These are phyloP conservation scores for Eristalis tenax DNA, from an alignment of 2,888 invertebrate genomes.

Conservation along the genomic window DNA sequence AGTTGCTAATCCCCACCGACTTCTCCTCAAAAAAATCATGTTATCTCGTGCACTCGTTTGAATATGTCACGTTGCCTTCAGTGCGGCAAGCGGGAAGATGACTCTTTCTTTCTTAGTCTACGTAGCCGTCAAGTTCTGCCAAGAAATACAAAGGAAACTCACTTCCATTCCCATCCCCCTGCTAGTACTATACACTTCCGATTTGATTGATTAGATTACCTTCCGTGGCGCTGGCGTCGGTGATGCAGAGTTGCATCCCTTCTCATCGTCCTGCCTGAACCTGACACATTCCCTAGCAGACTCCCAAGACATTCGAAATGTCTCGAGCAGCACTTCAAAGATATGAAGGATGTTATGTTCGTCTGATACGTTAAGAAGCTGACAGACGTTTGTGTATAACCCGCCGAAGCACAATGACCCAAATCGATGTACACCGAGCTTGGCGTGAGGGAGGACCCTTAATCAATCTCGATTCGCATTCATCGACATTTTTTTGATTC, in stretches of 20 bases:
- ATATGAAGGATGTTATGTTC: neutral
- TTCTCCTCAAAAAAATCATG: no score
- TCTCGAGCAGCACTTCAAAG: neutral
- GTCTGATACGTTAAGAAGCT: neutral
- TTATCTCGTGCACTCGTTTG: neutral
- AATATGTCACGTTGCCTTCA: neutral
- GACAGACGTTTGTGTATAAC: neutral
- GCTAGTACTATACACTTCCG: neutral
- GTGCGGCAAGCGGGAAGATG: neutral
- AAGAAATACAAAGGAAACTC: neutral
- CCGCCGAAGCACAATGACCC: neutral
- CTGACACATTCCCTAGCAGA: neutral
- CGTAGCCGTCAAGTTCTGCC: neutral
- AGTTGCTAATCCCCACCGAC: no score
- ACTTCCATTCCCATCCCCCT: neutral
- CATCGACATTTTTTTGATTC: neutral
- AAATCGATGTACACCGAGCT: neutral
- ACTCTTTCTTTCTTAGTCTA: neutral
- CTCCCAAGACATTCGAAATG: neutral
- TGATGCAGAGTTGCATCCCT: neutral
- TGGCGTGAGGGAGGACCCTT: neutral
- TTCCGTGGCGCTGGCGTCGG: neutral
- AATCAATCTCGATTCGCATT: neutral
- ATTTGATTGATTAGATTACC: neutral
- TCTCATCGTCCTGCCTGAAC: neutral